These are phyloP conservation scores for Eueremaeus valkanovi DNA, from an alignment of 2,888 invertebrate species.

Conservation along the genomic window DNA sequence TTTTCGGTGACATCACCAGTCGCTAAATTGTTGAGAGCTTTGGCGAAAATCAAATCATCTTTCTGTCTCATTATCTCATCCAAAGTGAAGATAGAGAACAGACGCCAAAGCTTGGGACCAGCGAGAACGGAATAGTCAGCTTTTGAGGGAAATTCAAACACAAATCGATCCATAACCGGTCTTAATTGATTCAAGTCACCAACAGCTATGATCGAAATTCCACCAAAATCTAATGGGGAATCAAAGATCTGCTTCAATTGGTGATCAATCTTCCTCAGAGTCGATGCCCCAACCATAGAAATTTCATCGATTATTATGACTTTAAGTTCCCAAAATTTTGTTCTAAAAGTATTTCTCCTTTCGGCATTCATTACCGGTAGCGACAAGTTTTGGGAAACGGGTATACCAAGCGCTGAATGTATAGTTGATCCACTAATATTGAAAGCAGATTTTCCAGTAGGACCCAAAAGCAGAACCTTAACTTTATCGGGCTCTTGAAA, in stretches of 20 bases:
- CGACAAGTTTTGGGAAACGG: not conserved
- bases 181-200: slow-evolving; percentile 48
- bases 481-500: not conserved
- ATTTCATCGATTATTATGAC: slow-evolving; percentile 48
- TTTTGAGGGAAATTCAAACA: slow-evolving; percentile 7
- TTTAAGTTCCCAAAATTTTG: slow-evolving; percentile 41
- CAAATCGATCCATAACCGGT: slow-evolving; percentile 24
- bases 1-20: slow-evolving; percentile 36
- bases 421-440: slow-evolving; percentile 49
- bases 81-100: slow-evolving; percentile 40
- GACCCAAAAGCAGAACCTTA: slow-evolving; percentile 44
- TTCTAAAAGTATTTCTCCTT: slow-evolving; percentile 39
- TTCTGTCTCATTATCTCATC: slow-evolving; percentile 45
- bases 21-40: slow-evolving; percentile 44
- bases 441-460: slow-evolving; percentile 48
- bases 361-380: not conserved
- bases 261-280: slow-evolving; percentile 48
- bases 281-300: slow-evolving; percentile 46
- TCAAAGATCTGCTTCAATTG: slow-evolving; percentile 50
- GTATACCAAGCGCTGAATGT: slow-evolving; percentile 47
- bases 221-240: slow-evolving; percentile 49
- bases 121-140: not conserved
- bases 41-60: slow-evolving; percentile 42
- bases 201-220: slow-evolving; percentile 50
- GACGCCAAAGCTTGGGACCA: not conserved